Evolutionary conservation across 1,140 invertebrate genomes (phyloP).

Genomic region (Kradibia gibbosae): DNA sequence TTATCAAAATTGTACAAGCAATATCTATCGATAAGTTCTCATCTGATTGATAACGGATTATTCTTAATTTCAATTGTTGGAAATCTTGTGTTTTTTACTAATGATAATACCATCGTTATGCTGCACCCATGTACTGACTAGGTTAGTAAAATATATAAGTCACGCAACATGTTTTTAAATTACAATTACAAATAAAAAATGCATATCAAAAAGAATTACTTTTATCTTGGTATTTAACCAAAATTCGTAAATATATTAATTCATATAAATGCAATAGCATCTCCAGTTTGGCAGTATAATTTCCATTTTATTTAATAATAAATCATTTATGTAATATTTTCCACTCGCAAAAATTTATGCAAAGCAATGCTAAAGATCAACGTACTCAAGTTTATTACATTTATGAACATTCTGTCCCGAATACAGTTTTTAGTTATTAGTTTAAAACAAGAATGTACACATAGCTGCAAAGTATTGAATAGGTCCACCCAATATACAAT

Average conservation of each 20-base stretch:
- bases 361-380: constrained; percentile 45
- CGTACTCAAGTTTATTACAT: constrained; percentile 44
- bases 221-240: constrained; percentile 51
- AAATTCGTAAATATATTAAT: constrained; percentile 61
- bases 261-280: constrained; percentile 66
- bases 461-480: constrained; percentile 41
- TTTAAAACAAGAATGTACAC: constrained; percentile 44
- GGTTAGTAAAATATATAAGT: constrained; percentile 62
- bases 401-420: constrained; percentile 35
- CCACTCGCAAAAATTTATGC: constrained; percentile 50
- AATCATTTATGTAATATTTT: constrained; percentile 47
- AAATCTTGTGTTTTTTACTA: constrained; percentile 6
- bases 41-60: constrained; percentile 27
- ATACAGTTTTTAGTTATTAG: constrained; percentile 22
- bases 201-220: constrained; percentile 61
- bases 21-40: constrained; percentile 6
- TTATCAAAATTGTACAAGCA: constrained; percentile 43
- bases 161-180: constrained; percentile 57
- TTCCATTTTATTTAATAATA: constrained; percentile 56
- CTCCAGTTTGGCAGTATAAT: constrained; percentile 69
- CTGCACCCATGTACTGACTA: constrained; percentile 64
- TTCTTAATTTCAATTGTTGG: constrained; percentile 29
- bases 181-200: constrained; percentile 59
- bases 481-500: constrained; percentile 30
- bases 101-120: constrained; percentile 41